Evolutionary conservation across 2,888 invertebrate genomes (phyloP).

Genomic region (Pogonocherus hispidulus): DNA sequence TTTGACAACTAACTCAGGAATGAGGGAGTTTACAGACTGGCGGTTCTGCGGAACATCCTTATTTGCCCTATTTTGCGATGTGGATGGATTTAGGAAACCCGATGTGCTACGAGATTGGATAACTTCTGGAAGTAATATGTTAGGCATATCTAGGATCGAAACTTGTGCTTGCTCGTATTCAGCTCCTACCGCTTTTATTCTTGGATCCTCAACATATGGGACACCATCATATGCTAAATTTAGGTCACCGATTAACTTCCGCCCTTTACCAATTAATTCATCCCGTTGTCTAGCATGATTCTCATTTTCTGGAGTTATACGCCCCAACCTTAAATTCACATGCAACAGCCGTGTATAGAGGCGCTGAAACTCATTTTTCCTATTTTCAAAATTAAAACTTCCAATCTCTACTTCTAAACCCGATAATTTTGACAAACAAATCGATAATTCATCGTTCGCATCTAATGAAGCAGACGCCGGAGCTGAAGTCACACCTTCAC

Average conservation of each 20-base stretch:
- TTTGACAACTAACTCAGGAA: background rate
- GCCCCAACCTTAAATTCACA: background rate
- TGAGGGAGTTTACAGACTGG: background rate
- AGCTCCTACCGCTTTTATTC: too few species aligned
- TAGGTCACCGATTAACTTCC: background rate
- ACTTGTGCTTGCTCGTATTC: background rate
- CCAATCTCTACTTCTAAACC: background rate
- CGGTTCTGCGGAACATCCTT: background rate
- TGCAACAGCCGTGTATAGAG: background rate
- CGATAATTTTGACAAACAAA: background rate
- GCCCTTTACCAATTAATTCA: background rate
- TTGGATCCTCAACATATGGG: background rate
- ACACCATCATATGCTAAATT: background rate
- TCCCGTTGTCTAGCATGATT: background rate
- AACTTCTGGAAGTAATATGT: background rate
- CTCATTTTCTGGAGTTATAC: background rate
- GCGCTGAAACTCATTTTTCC: background rate
- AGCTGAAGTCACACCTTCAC: too few species aligned
- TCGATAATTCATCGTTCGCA: background rate
- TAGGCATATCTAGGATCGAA: background rate
- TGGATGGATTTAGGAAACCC: background rate
- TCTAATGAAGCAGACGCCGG: too few species aligned
- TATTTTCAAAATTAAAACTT: background rate
- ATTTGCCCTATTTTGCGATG: background rate
- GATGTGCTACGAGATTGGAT: background rate